These are phyloP conservation scores for Sinella curviseta DNA, from an alignment of 1,140 invertebrate genomes.

Conservation along the genomic window DNA sequence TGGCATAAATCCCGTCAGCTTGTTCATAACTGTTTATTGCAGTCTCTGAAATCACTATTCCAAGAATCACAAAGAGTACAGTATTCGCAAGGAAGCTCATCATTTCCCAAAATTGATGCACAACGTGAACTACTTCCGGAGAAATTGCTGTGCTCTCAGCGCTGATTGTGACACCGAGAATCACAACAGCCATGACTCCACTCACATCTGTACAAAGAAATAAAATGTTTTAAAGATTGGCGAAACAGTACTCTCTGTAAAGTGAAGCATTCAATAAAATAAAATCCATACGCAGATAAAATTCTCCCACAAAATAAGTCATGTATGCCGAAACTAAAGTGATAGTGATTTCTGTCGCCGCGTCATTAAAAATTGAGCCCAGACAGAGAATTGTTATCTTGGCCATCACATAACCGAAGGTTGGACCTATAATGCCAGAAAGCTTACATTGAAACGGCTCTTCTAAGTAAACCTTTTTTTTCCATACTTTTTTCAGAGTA, in stretches of 20 bases:
- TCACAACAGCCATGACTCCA: conserved; percentile 58
- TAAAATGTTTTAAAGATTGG: background rate
- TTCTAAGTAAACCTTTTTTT: background rate
- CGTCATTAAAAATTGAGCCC: conserved; percentile 54
- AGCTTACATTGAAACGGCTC: background rate
- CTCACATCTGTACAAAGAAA: conserved; percentile 51
- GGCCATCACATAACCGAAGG: conserved; percentile 55
- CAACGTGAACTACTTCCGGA: conserved; percentile 55
- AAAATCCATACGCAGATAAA: conserved; percentile 49
- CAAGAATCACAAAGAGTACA: conserved; percentile 58
- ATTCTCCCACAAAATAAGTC: conserved; percentile 57
- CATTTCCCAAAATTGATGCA: conserved; percentile 59
- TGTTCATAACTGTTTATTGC: conserved; percentile 48
- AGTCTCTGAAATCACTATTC: conserved; percentile 55
- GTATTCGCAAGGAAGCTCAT: conserved; percentile 58
- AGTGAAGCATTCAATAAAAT: no score
- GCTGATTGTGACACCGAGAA: conserved; percentile 55
- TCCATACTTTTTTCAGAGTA: background rate
- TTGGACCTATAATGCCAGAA: conserved; percentile 47
- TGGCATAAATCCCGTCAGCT: conserved; percentile 53
- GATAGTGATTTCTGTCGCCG: conserved; percentile 56
- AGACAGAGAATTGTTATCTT: conserved; percentile 54
- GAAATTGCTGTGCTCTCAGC: conserved; percentile 56
- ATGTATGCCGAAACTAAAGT: conserved; percentile 57
- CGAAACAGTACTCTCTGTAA: background rate